Base-by-base conservation (phyloP, 2,113 vertebrate species). In the Tachysurus vachellii region DNA sequence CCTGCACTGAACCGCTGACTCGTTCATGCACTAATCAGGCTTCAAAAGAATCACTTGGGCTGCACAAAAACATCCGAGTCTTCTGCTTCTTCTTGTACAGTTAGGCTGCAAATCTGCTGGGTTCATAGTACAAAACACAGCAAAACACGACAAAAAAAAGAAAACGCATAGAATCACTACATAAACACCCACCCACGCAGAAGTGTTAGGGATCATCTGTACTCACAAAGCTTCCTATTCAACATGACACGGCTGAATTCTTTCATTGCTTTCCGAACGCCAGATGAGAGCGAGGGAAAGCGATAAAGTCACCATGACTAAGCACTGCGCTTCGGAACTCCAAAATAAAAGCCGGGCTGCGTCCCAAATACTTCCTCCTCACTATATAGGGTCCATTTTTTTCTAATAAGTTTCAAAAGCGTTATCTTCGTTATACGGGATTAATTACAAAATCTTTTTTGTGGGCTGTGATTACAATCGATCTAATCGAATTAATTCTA, bases 221-320 rank as follows among this genome's bases (percentile, higher is more conserved):
- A 83, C 81, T 83, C 81, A 83, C 81, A 83, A 83, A 21, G 13
- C 61, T 26, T 53, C 31, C 79, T 81, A 26, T 42, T 61, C 61
- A 50, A 50, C 11, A 2, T 83, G 81, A 83, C 61, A 53, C 61
- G 11, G 44, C 61, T n/a, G 61, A 53, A 64, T 53, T 50, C 59
- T 83, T 28, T 26, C 81, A 53, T 8, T 42, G 28, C 56, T 81
- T 1, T 42, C 44, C 42, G 7, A 83, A 53, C 61, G 47, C 81
- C 61, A 66, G 9, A 66, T 28, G 87, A 62, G 87, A 54, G 83
- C 50, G 81, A 66, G 47, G 23, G 57, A 86, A 92, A 93, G 93
- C 93, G 86, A 92, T 95, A 95, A 80, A 95, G 94, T 96, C 95
- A 96, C 94, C 94, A 91, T 96, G 95, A 96, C 95, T 96, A 95